Evolutionary conservation across 1,140 invertebrate genomes (phyloP).

Genomic region (Drosophila parabipectinata): DNA sequence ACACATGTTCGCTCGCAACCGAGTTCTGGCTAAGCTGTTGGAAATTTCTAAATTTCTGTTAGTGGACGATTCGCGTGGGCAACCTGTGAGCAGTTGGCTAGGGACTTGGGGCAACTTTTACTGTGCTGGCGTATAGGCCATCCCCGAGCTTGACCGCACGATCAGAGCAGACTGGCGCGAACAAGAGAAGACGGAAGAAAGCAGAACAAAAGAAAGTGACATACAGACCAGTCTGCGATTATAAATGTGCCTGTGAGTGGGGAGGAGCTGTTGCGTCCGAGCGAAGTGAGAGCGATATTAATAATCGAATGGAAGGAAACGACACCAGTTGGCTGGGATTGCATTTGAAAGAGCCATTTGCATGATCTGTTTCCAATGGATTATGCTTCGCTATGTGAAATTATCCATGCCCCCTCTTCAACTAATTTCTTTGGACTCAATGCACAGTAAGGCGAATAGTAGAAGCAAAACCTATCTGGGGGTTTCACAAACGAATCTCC

Average conservation of each 20-base stretch:
- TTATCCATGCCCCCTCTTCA: no score
- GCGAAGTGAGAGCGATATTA: constrained; percentile 56
- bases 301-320: constrained; percentile 37
- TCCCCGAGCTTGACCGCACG: constrained; percentile 56
- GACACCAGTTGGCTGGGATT: constrained; percentile 30
- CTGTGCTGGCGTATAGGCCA: constrained; percentile 9
- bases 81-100: not conserved
- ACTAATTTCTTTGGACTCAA: no score
- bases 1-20: constrained; percentile 14
- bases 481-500: no score
- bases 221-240: constrained; percentile 13
- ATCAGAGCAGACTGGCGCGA: constrained; percentile 44
- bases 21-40: constrained; percentile 18
- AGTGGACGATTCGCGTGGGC: no score
- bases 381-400: constrained; percentile 1
- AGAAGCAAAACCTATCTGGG: no score
- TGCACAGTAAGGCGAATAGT: no score
- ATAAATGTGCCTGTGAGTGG: constrained; percentile 13
- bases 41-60: constrained; percentile 1
- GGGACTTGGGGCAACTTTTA: constrained; percentile 47
- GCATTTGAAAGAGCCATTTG: constrained; percentile 42
- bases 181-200: constrained; percentile 35
- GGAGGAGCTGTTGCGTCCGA: constrained; percentile 15
- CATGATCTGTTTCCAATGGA: constrained; percentile 52
- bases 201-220: constrained; percentile 77